phyloP scores from a whole-genome alignment of 2,797 vertebrate species.

The Lagocephalus sceleratus region DNA sequence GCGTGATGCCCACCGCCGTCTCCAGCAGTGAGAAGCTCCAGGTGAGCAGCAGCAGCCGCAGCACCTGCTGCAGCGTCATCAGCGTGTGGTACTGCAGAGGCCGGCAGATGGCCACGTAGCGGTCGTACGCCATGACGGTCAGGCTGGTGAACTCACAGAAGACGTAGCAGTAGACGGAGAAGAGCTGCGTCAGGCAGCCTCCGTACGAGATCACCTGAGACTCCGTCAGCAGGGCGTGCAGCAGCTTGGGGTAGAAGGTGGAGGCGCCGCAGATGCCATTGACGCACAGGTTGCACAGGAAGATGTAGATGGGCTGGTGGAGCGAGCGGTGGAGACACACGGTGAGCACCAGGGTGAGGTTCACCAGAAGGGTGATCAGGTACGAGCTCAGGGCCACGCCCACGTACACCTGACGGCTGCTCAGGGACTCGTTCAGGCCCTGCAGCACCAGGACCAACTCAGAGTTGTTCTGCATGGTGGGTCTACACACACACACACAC shows the following conservation, averaged over 20 bases:
- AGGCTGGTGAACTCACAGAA: conserved; percentile 59
- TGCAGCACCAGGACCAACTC: conserved; percentile 53
- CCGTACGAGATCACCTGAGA: conserved; percentile 38
- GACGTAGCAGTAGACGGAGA: conserved; percentile 35
- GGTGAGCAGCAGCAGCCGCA: conserved; percentile 51
- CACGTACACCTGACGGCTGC: conserved; percentile 50
- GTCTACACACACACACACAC: background rate
- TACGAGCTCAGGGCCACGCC: conserved; percentile 49
- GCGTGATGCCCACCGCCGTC: fast-evolving
- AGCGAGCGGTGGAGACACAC: conserved; percentile 45
- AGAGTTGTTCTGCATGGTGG: conserved; percentile 49
- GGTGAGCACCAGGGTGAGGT: conserved; percentile 52
- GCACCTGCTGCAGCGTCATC: conserved; percentile 47
- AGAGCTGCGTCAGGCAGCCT: conserved; percentile 59
- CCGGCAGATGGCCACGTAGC: conserved; percentile 67
- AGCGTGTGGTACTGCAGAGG: conserved; percentile 61
- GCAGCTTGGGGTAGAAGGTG: conserved; percentile 63
- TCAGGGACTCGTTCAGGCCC: conserved; percentile 54
- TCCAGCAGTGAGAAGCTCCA: conserved; percentile 56
- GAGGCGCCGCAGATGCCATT: conserved; percentile 57
- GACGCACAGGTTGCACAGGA: conserved; percentile 62
- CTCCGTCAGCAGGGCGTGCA: conserved; percentile 52
- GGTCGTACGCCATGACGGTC: conserved; percentile 69
- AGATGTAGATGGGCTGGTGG: conserved; percentile 65
- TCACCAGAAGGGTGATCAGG: conserved; percentile 56